These are phyloP conservation scores for Oenanthe oenanthe DNA, from an alignment of 2,113 vertebrate genomes.

Conservation along the genomic window DNA sequence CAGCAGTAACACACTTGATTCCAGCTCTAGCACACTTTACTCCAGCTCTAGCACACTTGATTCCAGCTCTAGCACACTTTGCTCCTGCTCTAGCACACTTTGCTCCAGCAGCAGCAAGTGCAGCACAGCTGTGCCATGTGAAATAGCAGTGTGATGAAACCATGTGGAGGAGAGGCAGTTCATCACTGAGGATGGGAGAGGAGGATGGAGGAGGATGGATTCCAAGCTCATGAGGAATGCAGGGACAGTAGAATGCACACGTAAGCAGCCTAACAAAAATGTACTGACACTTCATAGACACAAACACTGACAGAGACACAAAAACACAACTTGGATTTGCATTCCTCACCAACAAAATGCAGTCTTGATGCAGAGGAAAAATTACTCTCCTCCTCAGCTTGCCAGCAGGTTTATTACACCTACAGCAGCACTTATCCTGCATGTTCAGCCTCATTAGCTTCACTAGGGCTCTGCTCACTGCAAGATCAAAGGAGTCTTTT, in stretches of 20 bases:
- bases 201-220: slow-evolving; percentile 33
- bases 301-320: neutral
- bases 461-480: neutral
- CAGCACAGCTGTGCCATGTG: slow-evolving; percentile 56
- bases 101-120: slow-evolving; percentile 20
- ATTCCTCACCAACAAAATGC: neutral
- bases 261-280: slow-evolving; percentile 52
- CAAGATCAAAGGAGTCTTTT: slow-evolving; percentile 27
- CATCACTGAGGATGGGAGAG: neutral
- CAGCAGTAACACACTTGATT: too few species aligned
- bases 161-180: slow-evolving; percentile 64
- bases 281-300: neutral
- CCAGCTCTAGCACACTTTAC: too few species aligned
- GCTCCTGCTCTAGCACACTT: neutral
- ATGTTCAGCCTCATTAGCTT: neutral
- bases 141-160: slow-evolving; percentile 55
- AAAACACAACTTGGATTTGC: neutral
- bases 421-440: neutral
- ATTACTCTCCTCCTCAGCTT: neutral
- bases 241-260: neutral
- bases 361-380: neutral
- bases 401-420: neutral
- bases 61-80: neutral
- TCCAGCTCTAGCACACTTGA: neutral
- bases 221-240: slow-evolving; percentile 11